A percentile compares a stretch with the other conserved stretches of the same genome.
These are phyloP conservation scores for Brenthis hecate DNA, from an alignment of 2,888 invertebrate species.

Conservation along the genomic window DNA sequence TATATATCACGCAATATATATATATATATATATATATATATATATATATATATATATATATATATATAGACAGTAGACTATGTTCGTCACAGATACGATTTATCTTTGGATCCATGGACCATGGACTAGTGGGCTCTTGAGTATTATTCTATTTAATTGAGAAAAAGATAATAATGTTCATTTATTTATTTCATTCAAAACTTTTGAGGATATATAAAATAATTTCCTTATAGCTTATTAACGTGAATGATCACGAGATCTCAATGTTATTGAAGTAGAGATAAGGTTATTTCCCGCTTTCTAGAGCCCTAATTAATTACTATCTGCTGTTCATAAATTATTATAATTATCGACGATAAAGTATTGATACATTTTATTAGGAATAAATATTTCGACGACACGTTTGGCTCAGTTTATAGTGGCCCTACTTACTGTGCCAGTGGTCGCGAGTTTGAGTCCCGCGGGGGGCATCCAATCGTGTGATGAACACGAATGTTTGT, in stretches of 20 bases:
- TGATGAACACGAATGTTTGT: too few relatives aligned
- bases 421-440: too few relatives aligned
- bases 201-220: constrained; percentile 18
- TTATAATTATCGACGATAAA: constrained; percentile 1
- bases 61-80: too few relatives aligned
- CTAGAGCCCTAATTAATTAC: constrained; percentile 24
- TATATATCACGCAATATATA: too few relatives aligned
- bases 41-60: too few relatives aligned
- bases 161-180: background rate
- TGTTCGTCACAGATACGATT: too few relatives aligned
- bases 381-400: background rate
- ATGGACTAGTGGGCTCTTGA: background rate
- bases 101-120: too few relatives aligned
- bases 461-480: too few relatives aligned
- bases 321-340: constrained; percentile 4
- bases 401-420: too few relatives aligned
- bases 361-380: constrained; percentile 3
- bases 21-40: too few relatives aligned
- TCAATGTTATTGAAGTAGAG: constrained; percentile 32
- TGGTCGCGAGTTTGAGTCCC: too few relatives aligned
- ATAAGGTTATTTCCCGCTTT: constrained; percentile 39
- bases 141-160: too few relatives aligned
- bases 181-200: constrained; percentile 8
- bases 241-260: constrained; percentile 24
- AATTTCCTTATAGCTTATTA: constrained; percentile 7